A percentile compares a stretch with the other conserved stretches of the same genome.
These are phyloP conservation scores for Sebastes dallii DNA, from an alignment of 2,797 vertebrate species.

Conservation along the genomic window DNA sequence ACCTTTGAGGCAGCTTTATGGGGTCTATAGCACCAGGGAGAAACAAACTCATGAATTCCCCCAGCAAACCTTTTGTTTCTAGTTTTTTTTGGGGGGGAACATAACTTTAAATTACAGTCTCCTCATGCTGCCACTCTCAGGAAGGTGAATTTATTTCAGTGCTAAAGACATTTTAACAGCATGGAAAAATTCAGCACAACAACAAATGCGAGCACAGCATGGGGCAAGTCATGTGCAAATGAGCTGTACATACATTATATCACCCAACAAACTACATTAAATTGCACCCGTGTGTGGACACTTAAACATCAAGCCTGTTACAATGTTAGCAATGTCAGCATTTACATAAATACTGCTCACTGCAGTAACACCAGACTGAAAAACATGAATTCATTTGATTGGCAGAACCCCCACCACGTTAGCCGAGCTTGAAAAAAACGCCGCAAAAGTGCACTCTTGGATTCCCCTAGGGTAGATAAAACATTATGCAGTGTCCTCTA, in stretches of 20 bases:
- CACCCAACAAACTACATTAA: constrained; percentile 4
- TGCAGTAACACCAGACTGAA: neutral
- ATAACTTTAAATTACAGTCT: constrained; percentile 25
- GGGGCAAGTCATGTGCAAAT: neutral
- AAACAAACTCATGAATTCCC: constrained; percentile 17
- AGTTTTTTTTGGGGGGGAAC: neutral
- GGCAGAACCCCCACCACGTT: neutral
- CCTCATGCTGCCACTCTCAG: neutral
- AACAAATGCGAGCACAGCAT: neutral
- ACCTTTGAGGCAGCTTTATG: constrained; percentile 32
- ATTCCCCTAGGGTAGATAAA: too few species aligned
- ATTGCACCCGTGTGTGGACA: neutral
- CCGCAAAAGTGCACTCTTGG: too few species aligned
- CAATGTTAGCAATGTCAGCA: neutral
- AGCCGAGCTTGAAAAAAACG: neutral
- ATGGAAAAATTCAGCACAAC: neutral
- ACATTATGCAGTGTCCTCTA: too few species aligned
- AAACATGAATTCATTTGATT: neutral
- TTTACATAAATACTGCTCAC: neutral
- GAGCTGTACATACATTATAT: neutral
- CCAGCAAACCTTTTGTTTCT: constrained; percentile 5
- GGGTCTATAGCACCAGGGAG: neutral
- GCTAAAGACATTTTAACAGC: neutral
- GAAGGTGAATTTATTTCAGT: constrained; percentile 10
- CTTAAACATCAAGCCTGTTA: neutral